These are phyloP conservation scores for Marmota flaviventris DNA, from an alignment of 2,113 vertebrate species.

Conservation along the genomic window DNA sequence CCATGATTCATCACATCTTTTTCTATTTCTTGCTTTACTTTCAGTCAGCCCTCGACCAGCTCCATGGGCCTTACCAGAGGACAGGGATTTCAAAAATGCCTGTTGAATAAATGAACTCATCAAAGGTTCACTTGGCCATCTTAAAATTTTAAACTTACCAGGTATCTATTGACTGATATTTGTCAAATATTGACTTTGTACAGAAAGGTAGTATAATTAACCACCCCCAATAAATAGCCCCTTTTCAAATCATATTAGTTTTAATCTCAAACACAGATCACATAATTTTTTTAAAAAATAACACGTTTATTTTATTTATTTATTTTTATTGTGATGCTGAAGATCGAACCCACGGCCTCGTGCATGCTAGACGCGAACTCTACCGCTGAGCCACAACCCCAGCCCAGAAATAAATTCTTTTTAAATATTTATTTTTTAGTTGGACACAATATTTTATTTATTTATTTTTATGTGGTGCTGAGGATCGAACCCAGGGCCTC, in stretches of 20 bases:
- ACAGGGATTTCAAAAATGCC: neutral
- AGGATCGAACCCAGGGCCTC: too few relatives aligned
- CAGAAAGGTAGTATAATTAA: conserved; percentile 28
- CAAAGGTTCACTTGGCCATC: neutral
- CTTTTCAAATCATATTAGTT: neutral
- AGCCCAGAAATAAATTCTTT: too few relatives aligned
- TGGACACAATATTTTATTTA: too few relatives aligned
- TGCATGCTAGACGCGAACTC: too few relatives aligned
- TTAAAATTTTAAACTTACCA: neutral
- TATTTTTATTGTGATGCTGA: too few relatives aligned
- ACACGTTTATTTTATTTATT: too few relatives aligned
- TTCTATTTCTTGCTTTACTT: neutral
- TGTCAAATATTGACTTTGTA: conserved; percentile 25
- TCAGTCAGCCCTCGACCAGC: too few relatives aligned
- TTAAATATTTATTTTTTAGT: too few relatives aligned
- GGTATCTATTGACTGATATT: neutral
- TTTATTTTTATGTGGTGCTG: too few relatives aligned
- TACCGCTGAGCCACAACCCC: too few relatives aligned
- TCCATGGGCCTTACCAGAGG: neutral
- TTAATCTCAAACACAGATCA: neutral
- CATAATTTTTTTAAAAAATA: neutral
- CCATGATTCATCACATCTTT: neutral
- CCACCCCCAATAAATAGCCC: neutral
- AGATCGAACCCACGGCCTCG: too few relatives aligned
- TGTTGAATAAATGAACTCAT: neutral